phyloP scores from a whole-genome alignment of 2,113 vertebrate genomes.

The Nansenia antarctica region DNA sequence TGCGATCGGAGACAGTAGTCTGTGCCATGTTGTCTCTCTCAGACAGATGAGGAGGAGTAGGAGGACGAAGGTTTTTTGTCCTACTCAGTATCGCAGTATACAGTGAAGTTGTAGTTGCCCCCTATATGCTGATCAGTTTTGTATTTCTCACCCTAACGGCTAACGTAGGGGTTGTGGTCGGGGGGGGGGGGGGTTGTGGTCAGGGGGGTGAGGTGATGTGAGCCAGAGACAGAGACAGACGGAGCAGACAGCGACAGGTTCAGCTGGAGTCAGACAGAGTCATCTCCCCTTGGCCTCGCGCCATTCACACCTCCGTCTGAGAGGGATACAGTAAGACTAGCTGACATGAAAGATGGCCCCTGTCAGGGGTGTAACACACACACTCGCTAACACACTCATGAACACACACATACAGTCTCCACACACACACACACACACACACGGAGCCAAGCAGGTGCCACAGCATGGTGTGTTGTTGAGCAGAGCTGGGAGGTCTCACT shows the following conservation, averaged over 20 bases:
- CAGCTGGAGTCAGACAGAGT: constrained; percentile 45
- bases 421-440: constrained; percentile 8
- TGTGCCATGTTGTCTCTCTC: not conserved
- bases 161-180: too few species aligned
- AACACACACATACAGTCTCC: constrained; percentile 22
- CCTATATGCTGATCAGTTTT: too few species aligned
- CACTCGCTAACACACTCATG: constrained; percentile 24
- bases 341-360: constrained; percentile 36
- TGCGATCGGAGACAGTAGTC: not conserved
- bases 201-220: too few species aligned
- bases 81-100: too few species aligned
- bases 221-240: too few species aligned
- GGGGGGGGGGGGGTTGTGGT: too few species aligned
- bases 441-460: constrained; percentile 30
- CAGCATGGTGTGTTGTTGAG: constrained; percentile 26
- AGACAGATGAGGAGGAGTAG: too few species aligned
- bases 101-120: not conserved
- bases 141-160: too few species aligned
- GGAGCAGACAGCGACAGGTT: constrained; percentile 38
- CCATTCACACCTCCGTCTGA: constrained; percentile 57
- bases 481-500: constrained; percentile 54
- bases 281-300: constrained; percentile 51
- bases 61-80: too few species aligned
- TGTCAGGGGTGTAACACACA: constrained; percentile 27
- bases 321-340: constrained; percentile 61